A percentile compares a stretch with the other conserved stretches of the same genome.
phyloP scores from a whole-genome alignment of 2,888 invertebrate species.

The Aquatica leii region DNA sequence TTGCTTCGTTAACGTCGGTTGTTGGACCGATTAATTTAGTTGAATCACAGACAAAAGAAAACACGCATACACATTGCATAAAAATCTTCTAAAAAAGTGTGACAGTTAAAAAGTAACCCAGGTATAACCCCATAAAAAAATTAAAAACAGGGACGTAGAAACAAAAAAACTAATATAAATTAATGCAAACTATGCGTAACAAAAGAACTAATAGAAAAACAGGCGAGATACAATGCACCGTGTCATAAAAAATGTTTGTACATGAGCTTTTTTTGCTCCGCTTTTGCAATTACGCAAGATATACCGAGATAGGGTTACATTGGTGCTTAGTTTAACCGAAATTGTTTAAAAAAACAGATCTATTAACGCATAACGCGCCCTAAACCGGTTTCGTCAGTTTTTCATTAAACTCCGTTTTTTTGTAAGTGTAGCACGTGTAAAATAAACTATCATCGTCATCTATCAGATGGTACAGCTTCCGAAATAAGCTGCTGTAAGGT shows the following conservation, averaged over 20 bases:
- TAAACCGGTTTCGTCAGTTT: constrained; percentile 22
- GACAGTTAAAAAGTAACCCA: constrained; percentile 18
- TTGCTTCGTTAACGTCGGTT: constrained; percentile 2
- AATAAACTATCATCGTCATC: constrained; percentile 16
- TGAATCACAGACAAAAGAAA: not conserved
- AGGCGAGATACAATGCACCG: constrained; percentile 16
- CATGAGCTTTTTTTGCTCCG: constrained; percentile 39
- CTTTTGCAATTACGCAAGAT: constrained; percentile 47
- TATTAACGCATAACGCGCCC: constrained; percentile 2
- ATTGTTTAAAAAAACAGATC: constrained; percentile 18
- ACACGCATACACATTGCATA: not conserved
- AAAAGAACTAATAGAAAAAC: constrained; percentile 20
- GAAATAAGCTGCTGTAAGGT: constrained; percentile 3
- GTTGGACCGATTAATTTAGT: not conserved
- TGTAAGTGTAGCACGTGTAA: constrained; percentile 23
- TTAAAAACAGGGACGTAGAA: not conserved
- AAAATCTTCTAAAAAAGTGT: constrained; percentile 10
- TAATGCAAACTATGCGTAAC: constrained; percentile 32
- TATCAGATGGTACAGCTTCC: constrained; percentile 7
- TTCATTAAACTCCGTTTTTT: constrained; percentile 17
- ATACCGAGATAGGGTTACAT: constrained; percentile 47
- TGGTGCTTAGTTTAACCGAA: constrained; percentile 34
- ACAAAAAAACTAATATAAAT: constrained; percentile 32
- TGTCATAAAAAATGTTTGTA: constrained; percentile 39
- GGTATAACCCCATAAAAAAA: constrained; percentile 23